Conservation (phyloP, 2,113 vertebrate species). For the Camelus bactrianus region DNA sequence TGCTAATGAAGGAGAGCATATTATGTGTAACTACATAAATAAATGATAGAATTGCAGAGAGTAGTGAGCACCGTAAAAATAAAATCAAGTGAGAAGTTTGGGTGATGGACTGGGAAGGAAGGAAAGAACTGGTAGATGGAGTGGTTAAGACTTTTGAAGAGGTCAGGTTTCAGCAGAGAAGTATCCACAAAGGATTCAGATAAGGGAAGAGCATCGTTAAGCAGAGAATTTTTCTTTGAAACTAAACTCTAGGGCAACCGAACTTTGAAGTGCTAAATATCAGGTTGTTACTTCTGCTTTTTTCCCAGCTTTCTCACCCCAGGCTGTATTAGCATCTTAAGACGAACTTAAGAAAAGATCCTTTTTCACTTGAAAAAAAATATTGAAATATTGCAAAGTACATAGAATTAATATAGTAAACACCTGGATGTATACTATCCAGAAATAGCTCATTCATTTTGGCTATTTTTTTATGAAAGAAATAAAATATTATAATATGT, state of each 20-base stretch:
- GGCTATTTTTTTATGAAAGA: neutral
- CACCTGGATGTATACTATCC: neutral
- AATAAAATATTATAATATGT: neutral
- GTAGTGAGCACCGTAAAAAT: neutral
- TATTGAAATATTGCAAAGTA: neutral
- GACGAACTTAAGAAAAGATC: conserved; percentile 2
- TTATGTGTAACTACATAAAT: neutral
- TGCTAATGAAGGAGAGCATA: neutral
- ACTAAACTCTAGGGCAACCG: neutral
- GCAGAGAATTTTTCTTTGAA: neutral
- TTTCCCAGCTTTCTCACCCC: neutral
- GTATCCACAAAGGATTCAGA: too few relatives aligned
- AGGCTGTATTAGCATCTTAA: neutral
- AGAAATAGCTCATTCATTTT: neutral
- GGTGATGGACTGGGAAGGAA: neutral
- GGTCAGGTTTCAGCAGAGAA: neutral
- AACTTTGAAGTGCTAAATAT: neutral
- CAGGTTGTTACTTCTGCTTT: neutral
- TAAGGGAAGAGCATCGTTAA: neutral
- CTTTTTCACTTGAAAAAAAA: conserved; percentile 8
- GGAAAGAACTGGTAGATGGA: neutral
- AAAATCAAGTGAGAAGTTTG: neutral
- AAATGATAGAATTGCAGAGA: neutral
- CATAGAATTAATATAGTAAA: neutral
- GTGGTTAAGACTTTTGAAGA: neutral